Evolutionary conservation across 2,797 vertebrate genomes (phyloP).

Genomic region (Spea hammondii): DNA sequence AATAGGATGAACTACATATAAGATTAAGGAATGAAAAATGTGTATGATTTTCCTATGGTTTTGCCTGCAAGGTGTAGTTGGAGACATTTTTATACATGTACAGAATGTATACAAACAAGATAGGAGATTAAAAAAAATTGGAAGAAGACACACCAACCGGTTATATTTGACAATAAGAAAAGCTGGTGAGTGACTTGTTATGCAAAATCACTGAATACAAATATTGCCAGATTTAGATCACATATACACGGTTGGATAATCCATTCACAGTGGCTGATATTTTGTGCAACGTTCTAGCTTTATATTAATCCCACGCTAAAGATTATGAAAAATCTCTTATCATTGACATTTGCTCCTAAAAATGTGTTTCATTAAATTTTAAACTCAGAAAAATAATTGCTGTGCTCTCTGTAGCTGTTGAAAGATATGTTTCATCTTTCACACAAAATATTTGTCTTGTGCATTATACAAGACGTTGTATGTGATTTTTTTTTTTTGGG

Average conservation of each 20-base stretch:
- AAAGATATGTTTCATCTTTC: neutral
- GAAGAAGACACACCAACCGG: too few species aligned
- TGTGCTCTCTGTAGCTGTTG: neutral
- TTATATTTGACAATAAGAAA: too few species aligned
- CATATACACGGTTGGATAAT: too few species aligned
- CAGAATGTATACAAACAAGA: too few species aligned
- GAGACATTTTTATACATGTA: too few species aligned
- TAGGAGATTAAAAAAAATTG: too few species aligned
- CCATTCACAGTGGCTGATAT: too few species aligned
- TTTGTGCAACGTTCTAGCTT: neutral
- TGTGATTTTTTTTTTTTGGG: neutral
- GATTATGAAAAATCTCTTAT: neutral
- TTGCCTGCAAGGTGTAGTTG: too few species aligned
- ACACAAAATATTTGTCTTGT: slow-evolving; percentile 17
- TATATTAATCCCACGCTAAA: neutral
- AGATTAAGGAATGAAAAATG: neutral
- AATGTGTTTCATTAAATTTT: slow-evolving; percentile 2
- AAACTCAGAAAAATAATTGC: neutral
- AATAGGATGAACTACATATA: slow-evolving; percentile 17
- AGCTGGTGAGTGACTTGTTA: too few species aligned
- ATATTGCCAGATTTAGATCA: too few species aligned
- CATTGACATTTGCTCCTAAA: neutral
- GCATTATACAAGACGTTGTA: neutral
- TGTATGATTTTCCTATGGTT: too few species aligned
- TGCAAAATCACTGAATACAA: too few species aligned